phyloP scores from a whole-genome alignment of 2,797 vertebrate species.

The Macropodus opercularis region DNA sequence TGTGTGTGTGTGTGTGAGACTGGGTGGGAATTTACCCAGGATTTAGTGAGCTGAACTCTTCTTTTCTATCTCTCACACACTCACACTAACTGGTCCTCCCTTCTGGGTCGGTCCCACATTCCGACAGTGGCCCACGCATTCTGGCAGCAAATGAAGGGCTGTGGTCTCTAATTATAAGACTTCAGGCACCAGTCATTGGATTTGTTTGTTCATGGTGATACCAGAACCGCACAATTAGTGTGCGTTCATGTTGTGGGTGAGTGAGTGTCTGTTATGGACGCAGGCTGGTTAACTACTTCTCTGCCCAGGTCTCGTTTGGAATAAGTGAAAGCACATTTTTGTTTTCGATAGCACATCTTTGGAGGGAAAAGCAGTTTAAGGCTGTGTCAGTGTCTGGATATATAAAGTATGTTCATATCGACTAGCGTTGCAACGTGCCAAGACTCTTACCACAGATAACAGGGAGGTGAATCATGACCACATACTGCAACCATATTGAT shows the following conservation, averaged over 20 bases:
- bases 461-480: background rate
- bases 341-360: background rate
- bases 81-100: conserved; percentile 23
- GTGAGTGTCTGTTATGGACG: conserved; percentile 13
- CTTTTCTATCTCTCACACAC: conserved; percentile 2
- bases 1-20: conserved; percentile 8
- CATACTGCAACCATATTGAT: background rate
- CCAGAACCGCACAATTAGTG: conserved; percentile 59
- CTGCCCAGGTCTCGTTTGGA: conserved; percentile 3
- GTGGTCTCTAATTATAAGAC: conserved; percentile 46
- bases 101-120: conserved; percentile 58
- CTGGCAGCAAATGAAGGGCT: conserved; percentile 44
- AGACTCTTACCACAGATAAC: background rate
- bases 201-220: conserved; percentile 29
- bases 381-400: background rate
- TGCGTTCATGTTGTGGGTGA: conserved; percentile 37
- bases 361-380: background rate
- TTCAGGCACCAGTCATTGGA: conserved; percentile 23
- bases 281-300: background rate
- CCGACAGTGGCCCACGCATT: conserved; percentile 55
- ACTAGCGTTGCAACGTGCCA: background rate
- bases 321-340: too few relatives aligned
- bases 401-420: too few relatives aligned
- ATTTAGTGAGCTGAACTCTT: conserved; percentile 37
- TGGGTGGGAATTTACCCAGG: conserved; percentile 20